Percentiles rank a stretch among this genome's conserved stretches.
Evolutionary conservation across 2,113 vertebrate genomes (phyloP).

Genomic region (Lontra canadensis): DNA sequence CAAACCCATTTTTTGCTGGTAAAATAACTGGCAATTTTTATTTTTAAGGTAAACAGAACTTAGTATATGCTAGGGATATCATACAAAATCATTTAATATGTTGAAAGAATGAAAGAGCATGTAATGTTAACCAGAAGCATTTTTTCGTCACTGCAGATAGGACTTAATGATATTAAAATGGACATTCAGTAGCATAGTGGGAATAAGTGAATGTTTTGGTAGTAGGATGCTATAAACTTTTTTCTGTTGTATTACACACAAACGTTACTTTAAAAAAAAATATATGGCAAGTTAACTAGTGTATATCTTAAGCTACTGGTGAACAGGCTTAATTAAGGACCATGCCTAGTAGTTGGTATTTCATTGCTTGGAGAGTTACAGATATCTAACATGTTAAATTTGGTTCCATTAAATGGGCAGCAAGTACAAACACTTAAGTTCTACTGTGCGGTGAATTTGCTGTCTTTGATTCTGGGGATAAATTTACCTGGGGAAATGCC

Average conservation of each 20-base stretch:
- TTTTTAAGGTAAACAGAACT: neutral
- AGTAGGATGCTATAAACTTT: neutral
- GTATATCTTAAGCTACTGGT: neutral
- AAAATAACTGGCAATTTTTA: neutral
- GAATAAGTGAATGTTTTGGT: neutral
- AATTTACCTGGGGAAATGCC: neutral
- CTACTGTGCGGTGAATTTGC: neutral
- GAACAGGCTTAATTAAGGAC: neutral
- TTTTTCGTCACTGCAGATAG: neutral
- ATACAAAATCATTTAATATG: neutral
- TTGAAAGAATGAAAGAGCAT: neutral
- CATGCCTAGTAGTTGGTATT: neutral
- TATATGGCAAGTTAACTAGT: neutral
- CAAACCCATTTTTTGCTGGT: neutral
- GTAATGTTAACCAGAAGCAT: neutral
- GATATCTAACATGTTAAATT: neutral
- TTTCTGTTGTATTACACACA: neutral
- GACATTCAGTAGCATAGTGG: neutral
- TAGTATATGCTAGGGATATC: neutral
- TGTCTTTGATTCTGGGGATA: neutral
- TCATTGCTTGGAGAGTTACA: neutral
- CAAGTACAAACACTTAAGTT: neutral
- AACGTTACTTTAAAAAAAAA: neutral
- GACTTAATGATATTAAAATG: neutral
- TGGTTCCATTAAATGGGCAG: neutral